Conservation (phyloP, 2,888 invertebrate genomes). For the Clusia tigrina region DNA sequence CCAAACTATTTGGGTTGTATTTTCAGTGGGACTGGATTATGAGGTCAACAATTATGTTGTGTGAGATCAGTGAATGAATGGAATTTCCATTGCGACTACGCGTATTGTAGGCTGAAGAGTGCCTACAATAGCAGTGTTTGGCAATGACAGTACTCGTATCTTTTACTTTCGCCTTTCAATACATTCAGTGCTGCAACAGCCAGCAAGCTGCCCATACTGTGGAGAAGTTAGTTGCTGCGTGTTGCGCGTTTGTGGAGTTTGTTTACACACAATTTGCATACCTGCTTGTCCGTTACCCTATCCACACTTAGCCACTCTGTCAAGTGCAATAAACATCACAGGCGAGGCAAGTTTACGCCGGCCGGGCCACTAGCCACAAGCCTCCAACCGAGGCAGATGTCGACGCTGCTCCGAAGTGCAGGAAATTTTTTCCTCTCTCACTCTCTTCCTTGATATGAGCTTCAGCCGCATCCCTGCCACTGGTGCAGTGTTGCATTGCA, state of each 20-base stretch:
- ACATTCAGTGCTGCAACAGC: not conserved
- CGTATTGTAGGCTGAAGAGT: too few species aligned
- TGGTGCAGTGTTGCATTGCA: too few species aligned
- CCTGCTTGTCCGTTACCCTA: slow-evolving; percentile 45
- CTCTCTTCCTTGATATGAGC: too few species aligned
- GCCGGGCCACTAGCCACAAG: not conserved
- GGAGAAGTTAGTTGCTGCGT: too few species aligned
- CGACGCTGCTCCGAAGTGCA: not conserved
- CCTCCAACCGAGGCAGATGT: not conserved
- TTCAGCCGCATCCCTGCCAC: not conserved
- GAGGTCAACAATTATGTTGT: too few species aligned
- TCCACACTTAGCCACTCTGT: not conserved
- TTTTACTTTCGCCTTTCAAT: not conserved
- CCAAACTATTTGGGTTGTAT: too few species aligned
- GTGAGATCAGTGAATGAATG: too few species aligned
- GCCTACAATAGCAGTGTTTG: not conserved
- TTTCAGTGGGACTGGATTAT: too few species aligned
- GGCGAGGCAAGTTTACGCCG: not conserved
- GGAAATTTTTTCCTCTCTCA: too few species aligned
- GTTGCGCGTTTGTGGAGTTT: slow-evolving; percentile 31
- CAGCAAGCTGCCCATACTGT: not conserved
- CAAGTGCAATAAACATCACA: slow-evolving; percentile 8
- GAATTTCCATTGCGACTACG: too few species aligned
- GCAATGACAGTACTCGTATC: not conserved
- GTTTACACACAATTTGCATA: slow-evolving; percentile 55